Evolutionary conservation across 2,797 vertebrate genomes (phyloP), one percentile per base, ranked within the genome.

Genomic region (Lepus oiostolus): DNA sequence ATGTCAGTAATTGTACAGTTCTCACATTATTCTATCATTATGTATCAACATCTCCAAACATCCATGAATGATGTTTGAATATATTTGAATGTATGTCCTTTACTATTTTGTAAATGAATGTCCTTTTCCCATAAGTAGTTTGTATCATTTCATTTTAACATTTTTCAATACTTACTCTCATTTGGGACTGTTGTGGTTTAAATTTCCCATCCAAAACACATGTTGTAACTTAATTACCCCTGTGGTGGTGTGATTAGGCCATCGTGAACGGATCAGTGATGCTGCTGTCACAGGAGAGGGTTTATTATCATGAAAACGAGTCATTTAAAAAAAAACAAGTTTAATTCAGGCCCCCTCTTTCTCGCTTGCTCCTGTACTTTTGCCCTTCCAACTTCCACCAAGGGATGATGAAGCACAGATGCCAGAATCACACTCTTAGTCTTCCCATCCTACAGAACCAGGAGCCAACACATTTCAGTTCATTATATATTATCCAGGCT

Each of bases 21-120:
- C 77, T 84, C 42, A 54, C 21, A 88, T 86, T 52, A 88, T 30
- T 89, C n/a, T 91, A 70, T 81, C 79, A 80, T 13, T 80, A 4
- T 12, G 24, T n/a, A 26, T 76, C 90, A 76, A 74, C 86, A 83
- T 80, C 88, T 93, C 54, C 81, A 90, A 74, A 88, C 16, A 67
- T 68, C 32, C 72, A n/a, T 32, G 42, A 5, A 38, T 70, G 70
- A 38, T 70, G 70, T 95, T 80, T 95, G 62, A 72, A 60, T 35
- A 24, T 68, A 65, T 54, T 84, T 84, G 88, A 88, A 65, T 77
- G 10, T 1, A 74, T 47, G 19, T 65, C 16, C 52, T 93, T 85
- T 74, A 65, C 74, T 85, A 75, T 16, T 95, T 90, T 82, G 12
- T 4, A 87, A 93, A 67, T 79, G 10, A 77, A 42, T 68, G 11